phyloP scores from a whole-genome alignment of 2,113 vertebrate species.

The Girardinichthys multiradiatus region DNA sequence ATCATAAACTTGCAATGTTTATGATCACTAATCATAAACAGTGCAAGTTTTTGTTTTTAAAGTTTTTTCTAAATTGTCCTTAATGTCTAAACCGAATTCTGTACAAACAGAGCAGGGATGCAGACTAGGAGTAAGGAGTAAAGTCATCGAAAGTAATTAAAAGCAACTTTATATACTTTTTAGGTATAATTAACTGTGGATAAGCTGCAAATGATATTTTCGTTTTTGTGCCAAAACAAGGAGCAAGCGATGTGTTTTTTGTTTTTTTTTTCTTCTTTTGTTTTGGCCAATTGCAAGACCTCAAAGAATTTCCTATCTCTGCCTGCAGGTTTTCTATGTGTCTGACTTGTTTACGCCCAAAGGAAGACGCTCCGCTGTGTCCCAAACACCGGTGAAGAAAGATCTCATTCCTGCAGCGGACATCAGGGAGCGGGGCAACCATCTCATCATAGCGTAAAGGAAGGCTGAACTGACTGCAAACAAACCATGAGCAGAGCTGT shows the following conservation, averaged over 20 bases:
- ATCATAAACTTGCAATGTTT: no score
- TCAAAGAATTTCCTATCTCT: background rate
- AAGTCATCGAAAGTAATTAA: background rate
- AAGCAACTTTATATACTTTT: background rate
- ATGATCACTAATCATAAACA: no score
- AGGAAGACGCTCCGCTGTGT: conserved; percentile 56
- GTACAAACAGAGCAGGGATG: background rate
- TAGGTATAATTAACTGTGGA: background rate
- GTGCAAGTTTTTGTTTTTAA: no score
- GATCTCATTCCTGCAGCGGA: conserved; percentile 69
- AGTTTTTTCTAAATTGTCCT: no score
- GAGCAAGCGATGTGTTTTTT: background rate
- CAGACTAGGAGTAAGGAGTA: background rate
- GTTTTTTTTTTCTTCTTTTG: background rate
- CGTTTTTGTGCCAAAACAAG: background rate
- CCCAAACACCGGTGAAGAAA: conserved; percentile 66
- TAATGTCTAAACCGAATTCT: background rate
- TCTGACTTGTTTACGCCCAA: conserved; percentile 76
- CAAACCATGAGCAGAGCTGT: conserved; percentile 28
- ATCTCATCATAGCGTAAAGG: conserved; percentile 73
- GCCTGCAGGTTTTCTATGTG: conserved; percentile 73
- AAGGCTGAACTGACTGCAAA: conserved; percentile 14
- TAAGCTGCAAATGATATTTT: background rate
- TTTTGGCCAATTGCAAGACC: background rate
- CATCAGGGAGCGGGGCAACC: conserved; percentile 73